A percentile compares a stretch with the other conserved stretches of the same genome.
Evolutionary conservation across 2,888 invertebrate genomes (phyloP).

Genomic region (Smittia aterrima): DNA sequence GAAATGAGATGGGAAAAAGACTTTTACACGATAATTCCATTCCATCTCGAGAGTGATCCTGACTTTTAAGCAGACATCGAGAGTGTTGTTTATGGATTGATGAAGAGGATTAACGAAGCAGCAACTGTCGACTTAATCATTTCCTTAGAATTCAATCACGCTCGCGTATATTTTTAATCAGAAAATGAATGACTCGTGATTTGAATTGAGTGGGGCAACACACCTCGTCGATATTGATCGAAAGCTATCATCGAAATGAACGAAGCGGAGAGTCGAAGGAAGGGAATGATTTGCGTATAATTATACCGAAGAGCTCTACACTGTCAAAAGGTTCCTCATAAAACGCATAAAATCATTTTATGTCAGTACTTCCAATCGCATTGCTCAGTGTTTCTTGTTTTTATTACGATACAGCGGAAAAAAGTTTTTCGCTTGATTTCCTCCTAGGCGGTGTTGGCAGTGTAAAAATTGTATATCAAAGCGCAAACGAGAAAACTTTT

Average conservation of each 20-base stretch:
- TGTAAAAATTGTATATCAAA: neutral
- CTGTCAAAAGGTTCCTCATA: constrained; percentile 33
- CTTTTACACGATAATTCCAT: neutral
- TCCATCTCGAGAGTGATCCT: neutral
- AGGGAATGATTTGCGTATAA: neutral
- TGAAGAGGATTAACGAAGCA: too few relatives aligned
- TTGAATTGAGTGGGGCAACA: too few relatives aligned
- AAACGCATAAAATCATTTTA: constrained; percentile 37
- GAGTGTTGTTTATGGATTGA: too few relatives aligned
- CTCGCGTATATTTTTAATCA: too few relatives aligned
- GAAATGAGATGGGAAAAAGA: neutral
- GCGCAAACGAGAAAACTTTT: neutral
- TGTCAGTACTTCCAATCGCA: constrained; percentile 39
- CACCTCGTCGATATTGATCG: neutral
- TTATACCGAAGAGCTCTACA: neutral
- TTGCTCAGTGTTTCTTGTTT: constrained; percentile 33
- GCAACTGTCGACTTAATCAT: too few relatives aligned
- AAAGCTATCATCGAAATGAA: neutral
- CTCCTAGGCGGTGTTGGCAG: neutral
- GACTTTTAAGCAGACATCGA: too few relatives aligned
- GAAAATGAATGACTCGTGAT: too few relatives aligned
- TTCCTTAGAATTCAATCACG: too few relatives aligned
- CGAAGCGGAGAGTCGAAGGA: neutral
- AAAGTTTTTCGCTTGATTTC: neutral
- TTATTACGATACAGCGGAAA: constrained; percentile 32